Base-by-base conservation (phyloP, 2,797 vertebrate species). In the Kryptopterus vitreolus region DNA sequence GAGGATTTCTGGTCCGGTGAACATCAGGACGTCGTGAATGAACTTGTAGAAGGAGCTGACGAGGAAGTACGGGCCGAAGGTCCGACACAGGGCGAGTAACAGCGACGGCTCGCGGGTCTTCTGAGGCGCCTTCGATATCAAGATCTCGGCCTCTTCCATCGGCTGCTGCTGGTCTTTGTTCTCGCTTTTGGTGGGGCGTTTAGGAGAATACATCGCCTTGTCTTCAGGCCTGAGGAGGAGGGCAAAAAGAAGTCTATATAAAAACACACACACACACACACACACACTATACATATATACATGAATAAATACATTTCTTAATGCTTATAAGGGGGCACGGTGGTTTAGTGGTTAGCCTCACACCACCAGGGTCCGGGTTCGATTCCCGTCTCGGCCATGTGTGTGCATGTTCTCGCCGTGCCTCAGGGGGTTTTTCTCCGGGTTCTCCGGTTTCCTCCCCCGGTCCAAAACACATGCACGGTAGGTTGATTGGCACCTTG, bases 21-120 rank as follows among this genome's bases (percentile, higher is more conserved):
- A 99, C 96, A 99, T 98, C 88, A 99, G 93, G 80, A 99, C 80
- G 85, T 99, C 98, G 2, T 99, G 98, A 48, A 93, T 71, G 84
- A 96, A 88, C 91, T 99, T 99, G 80, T 96, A 98, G 15, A 98
- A 71, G 86, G 94, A 95, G 90, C 96, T 98, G 90, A 97, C 92
- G 85, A 99, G 91, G 88, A 99, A 99, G 88, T 98, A 96, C 0
- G 98, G 97, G 3, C 96, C 98, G 0, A 99, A 99, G 26, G 96
- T 94, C 84, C 94, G 91, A 84, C 96, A 98, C 63, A 99, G 89
- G 1, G 95, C 97, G 90, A 94, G 94, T 46, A 96, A 90, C 48
- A 99, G 93, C 2, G 97, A 99, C 0, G 98, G 94, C 20, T 96
- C 91, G 43, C 86, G 88, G 0, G 85, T 90, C 86, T 93, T 95